A percentile compares a stretch with the other conserved stretches of the same genome.
These are phyloP conservation scores for Nesometra sesokonis DNA, from an alignment of 35 echinoderm and acorn worm species.

Conservation along the genomic window DNA sequence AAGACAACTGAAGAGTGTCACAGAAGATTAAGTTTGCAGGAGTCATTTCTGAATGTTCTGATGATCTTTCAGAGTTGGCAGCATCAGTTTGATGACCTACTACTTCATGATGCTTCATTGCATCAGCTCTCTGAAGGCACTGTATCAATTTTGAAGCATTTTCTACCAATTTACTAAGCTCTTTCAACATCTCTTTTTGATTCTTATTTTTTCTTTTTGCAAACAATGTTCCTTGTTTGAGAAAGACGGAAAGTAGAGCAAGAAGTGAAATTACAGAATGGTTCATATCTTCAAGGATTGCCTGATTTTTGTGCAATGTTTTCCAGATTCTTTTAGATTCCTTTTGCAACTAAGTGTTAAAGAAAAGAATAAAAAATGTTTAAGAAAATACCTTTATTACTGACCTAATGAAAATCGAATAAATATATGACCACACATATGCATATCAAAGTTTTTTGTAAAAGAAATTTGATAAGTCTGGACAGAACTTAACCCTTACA, in stretches of 20 bases:
- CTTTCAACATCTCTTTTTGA: not conserved
- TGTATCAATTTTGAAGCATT: not conserved
- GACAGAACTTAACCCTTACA: no score
- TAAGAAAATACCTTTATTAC: no score
- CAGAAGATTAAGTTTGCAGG: not conserved
- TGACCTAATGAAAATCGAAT: no score
- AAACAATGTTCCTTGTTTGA: not conserved
- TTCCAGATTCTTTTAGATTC: not conserved
- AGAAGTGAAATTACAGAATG: not conserved
- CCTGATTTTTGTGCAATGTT: not conserved
- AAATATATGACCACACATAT: no score
- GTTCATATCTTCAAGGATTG: not conserved
- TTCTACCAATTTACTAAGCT: not conserved
- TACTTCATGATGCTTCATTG: not conserved
- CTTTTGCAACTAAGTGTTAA: not conserved
- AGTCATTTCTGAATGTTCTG: not conserved
- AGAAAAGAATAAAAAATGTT: not conserved
- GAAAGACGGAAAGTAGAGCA: not conserved
- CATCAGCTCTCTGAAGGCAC: not conserved
- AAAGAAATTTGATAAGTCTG: no score
- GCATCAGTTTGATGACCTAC: not conserved
- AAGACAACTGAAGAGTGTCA: not conserved
- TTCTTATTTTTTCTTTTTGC: not conserved
- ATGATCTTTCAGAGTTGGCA: not conserved
- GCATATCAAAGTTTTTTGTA: no score